phyloP scores from a whole-genome alignment of 2,797 vertebrate genomes.

The Rhadinocentrus ornatus region DNA sequence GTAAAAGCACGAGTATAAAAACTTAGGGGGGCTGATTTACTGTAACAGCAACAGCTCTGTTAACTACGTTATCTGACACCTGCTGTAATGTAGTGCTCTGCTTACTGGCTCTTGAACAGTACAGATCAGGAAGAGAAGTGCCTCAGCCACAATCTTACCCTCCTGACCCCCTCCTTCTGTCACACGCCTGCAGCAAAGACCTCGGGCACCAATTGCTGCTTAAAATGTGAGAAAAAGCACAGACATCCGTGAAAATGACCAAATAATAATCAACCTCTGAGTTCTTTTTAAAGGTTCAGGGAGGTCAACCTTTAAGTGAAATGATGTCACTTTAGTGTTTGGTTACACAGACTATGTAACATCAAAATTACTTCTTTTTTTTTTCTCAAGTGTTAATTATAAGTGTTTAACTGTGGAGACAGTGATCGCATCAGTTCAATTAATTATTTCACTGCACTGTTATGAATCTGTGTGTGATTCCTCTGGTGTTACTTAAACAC shows the following conservation, averaged over 20 bases:
- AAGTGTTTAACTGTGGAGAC: background rate
- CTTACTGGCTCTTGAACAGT: background rate
- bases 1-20: background rate
- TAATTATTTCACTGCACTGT: background rate
- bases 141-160: background rate
- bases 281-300: constrained; percentile 11
- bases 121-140: constrained; percentile 1
- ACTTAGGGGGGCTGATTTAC: background rate
- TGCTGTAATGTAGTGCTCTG: background rate
- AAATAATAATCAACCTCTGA: constrained; percentile 27
- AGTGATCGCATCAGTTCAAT: too few species aligned
- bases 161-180: constrained; percentile 12
- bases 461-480: background rate
- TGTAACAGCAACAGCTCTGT: background rate
- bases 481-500: background rate
- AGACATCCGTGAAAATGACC: constrained; percentile 50
- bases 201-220: constrained; percentile 14
- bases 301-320: background rate
- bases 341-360: background rate
- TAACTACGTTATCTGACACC: background rate
- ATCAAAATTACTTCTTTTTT: background rate
- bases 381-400: background rate
- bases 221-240: constrained; percentile 45
- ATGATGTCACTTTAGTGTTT: background rate
- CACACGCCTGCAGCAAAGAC: constrained; percentile 6